A percentile compares a stretch with the other conserved stretches of the same genome.
Evolutionary conservation across 2,113 vertebrate species (phyloP).

Genomic region (Psilopsiagon aurifrons): DNA sequence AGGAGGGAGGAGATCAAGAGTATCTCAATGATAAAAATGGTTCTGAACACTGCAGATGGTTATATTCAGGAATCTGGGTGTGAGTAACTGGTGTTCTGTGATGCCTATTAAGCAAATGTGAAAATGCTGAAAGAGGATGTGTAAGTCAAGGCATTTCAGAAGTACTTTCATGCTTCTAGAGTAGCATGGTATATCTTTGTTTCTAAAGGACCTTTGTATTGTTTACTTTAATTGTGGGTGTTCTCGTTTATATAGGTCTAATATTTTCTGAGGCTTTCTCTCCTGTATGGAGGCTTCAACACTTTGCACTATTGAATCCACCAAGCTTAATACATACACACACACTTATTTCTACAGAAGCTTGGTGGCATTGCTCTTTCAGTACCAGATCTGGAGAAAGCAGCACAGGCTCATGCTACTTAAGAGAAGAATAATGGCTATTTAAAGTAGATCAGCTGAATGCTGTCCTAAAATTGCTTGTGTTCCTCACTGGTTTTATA

Average conservation of each 20-base stretch:
- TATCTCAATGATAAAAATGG: not conserved
- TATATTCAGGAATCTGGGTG: not conserved
- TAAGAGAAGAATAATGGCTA: not conserved
- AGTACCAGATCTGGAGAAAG: not conserved
- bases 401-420: not conserved
- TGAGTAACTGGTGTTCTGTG: not conserved
- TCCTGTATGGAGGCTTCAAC: not conserved
- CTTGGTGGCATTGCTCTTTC: not conserved
- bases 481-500: not conserved
- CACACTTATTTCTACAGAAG: not conserved
- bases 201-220: not conserved
- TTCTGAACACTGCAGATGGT: fast-evolving
- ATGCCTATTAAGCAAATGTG: not conserved
- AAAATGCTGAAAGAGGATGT: not conserved
- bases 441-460: not conserved
- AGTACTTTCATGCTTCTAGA: not conserved
- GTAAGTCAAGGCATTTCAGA: not conserved
- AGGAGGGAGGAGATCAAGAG: not conserved
- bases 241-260: not conserved
- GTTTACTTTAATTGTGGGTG: not conserved
- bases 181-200: not conserved
- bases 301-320: not conserved
- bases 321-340: not conserved
- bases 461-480: not conserved
- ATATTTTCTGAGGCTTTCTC: not conserved